Percentiles rank a stretch among this genome's conserved stretches.
Evolutionary conservation across 2,888 invertebrate species (phyloP).

Genomic region (Thereva nobilitata): DNA sequence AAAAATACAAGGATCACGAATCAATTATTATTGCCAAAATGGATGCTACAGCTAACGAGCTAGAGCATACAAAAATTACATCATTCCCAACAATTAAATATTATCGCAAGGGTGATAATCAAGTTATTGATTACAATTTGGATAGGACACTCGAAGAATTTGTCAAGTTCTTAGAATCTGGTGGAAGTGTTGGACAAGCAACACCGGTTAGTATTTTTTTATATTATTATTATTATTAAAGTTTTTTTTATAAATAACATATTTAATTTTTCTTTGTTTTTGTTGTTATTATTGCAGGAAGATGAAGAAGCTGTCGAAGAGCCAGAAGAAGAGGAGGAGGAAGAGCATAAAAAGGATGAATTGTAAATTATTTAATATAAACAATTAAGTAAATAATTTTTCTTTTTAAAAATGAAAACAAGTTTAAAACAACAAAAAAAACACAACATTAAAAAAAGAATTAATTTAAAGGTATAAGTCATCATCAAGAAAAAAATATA

Average conservation of each 20-base stretch:
- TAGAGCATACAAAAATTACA: constrained; percentile 92
- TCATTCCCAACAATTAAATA: constrained; percentile 94
- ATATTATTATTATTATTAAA: too few species aligned
- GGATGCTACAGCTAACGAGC: constrained; percentile 97
- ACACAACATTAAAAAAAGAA: too few species aligned
- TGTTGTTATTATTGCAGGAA: constrained; percentile 41
- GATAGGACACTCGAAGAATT: constrained; percentile 93
- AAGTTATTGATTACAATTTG: constrained; percentile 89
- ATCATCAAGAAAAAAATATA: too few species aligned
- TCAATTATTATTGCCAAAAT: constrained; percentile 95
- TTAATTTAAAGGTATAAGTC: too few species aligned
- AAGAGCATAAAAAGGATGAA: constrained; percentile 57
- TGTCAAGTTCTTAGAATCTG: constrained; percentile 89
- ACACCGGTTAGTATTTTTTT: background rate
- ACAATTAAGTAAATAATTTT: too few species aligned
- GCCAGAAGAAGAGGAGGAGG: constrained; percentile 47
- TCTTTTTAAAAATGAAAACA: too few species aligned
- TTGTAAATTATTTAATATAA: constrained; percentile 51
- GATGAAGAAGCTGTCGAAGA: constrained; percentile 49
- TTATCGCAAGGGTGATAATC: constrained; percentile 91
- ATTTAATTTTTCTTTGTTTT: constrained; percentile 10
- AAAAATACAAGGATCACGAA: constrained; percentile 84
- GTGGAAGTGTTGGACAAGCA: constrained; percentile 78
- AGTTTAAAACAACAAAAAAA: too few species aligned
- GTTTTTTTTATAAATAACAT: too few species aligned